Evolutionary conservation across 2,888 invertebrate species (phyloP).

Genomic region (Alloscopus bannaensis): DNA sequence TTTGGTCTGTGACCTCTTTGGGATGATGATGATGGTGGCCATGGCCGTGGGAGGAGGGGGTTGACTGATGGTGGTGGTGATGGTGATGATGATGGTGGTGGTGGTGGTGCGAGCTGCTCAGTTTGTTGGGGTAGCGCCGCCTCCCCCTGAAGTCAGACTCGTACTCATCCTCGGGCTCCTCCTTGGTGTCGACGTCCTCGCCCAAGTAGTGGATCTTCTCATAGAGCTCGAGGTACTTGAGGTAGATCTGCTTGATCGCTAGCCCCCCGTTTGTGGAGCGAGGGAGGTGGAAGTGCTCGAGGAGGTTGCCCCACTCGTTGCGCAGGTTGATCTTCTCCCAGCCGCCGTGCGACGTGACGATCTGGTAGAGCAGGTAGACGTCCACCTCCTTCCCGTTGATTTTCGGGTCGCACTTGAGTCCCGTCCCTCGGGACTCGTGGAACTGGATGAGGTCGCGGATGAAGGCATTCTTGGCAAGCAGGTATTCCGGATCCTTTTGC

Average conservation of each 20-base stretch:
- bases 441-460: constrained; percentile 91
- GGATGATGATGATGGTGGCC: constrained; percentile 72
- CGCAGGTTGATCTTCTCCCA: constrained; percentile 95
- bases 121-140: constrained; percentile 77
- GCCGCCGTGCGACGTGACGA: constrained; percentile 94
- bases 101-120: constrained; percentile 80
- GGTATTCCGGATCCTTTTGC: constrained; percentile 68
- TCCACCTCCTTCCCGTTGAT: constrained; percentile 95
- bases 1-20: constrained; percentile 64
- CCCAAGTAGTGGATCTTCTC: constrained; percentile 93
- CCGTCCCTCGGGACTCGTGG: constrained; percentile 87
- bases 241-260: constrained; percentile 88
- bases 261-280: constrained; percentile 92
- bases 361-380: constrained; percentile 91
- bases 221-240: constrained; percentile 86
- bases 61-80: constrained; percentile 68
- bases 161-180: constrained; percentile 84
- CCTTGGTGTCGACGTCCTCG: constrained; percentile 88
- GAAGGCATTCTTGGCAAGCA: constrained; percentile 80
- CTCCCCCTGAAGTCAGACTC: constrained; percentile 81
- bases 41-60: constrained; percentile 57
- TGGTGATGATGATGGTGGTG: constrained; percentile 84
- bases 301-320: constrained; percentile 90
- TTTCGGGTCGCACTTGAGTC: constrained; percentile 77
- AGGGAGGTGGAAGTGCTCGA: constrained; percentile 85